These are phyloP conservation scores for Notolepis coatsorum DNA, from an alignment of 2,797 vertebrate species.

Conservation along the genomic window DNA sequence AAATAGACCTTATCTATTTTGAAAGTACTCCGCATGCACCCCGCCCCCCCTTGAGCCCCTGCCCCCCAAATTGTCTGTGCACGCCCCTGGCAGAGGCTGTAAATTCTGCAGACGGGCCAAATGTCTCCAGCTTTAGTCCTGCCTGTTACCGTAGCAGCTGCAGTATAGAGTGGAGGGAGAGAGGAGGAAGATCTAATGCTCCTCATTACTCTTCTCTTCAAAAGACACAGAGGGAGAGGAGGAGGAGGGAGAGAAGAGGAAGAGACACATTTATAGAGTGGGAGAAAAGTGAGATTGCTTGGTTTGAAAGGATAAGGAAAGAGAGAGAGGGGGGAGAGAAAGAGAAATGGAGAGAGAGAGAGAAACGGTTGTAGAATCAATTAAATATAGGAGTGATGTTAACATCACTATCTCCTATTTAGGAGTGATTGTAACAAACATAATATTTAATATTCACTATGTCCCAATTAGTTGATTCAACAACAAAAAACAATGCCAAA, in stretches of 20 bases:
- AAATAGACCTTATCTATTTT: too few species aligned
- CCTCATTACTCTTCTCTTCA: slow-evolving; percentile 54
- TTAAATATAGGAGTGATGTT: neutral
- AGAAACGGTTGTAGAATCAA: slow-evolving; percentile 11
- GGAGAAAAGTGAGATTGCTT: slow-evolving; percentile 57
- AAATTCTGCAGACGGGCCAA: slow-evolving; percentile 17
- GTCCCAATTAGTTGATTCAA: too few species aligned
- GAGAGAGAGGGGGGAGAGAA: slow-evolving; percentile 46
- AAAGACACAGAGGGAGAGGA: slow-evolving; percentile 12
- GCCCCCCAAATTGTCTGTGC: too few species aligned
- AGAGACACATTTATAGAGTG: slow-evolving; percentile 70
- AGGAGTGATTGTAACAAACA: neutral
- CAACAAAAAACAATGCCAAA: too few species aligned
- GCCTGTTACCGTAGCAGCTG: slow-evolving; percentile 38
- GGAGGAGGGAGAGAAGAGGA: slow-evolving; percentile 4
- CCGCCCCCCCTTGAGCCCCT: too few species aligned
- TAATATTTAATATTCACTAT: too few species aligned
- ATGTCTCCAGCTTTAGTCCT: slow-evolving; percentile 42
- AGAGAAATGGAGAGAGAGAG: slow-evolving; percentile 42
- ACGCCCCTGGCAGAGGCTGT: slow-evolving; percentile 14
- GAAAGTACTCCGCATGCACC: too few species aligned
- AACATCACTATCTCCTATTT: neutral
- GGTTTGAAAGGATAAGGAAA: slow-evolving; percentile 69
- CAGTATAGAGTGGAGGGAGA: slow-evolving; percentile 67
- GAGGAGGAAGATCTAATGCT: slow-evolving; percentile 61